Evolutionary conservation across 2,797 vertebrate species (phyloP).

Genomic region (Hephaestus fuliginosus): DNA sequence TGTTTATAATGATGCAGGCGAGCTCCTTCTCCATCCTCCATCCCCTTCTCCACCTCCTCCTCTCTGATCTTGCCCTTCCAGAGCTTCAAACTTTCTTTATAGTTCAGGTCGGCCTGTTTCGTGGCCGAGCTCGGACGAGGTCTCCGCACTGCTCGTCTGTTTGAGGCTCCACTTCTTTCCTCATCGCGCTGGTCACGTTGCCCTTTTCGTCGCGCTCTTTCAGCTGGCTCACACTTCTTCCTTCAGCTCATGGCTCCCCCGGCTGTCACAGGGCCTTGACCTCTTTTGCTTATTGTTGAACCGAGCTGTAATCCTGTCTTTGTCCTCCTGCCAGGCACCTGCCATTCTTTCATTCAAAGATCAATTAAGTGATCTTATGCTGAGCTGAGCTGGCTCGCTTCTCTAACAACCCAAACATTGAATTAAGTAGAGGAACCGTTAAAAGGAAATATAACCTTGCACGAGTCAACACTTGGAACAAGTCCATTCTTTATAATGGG

Average conservation of each 20-base stretch:
- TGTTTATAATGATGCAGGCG: neutral
- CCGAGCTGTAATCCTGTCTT: conserved; percentile 8
- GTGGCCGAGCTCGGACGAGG: conserved; percentile 9
- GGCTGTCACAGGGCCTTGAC: conserved; percentile 9
- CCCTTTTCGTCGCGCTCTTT: conserved; percentile 23
- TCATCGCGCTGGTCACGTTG: neutral
- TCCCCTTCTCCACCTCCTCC: neutral
- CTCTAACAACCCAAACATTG: neutral
- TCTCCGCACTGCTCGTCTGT: conserved; percentile 8
- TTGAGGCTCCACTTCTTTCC: neutral
- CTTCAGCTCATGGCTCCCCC: conserved; percentile 5
- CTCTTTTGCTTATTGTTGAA: neutral
- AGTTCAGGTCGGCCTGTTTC: conserved; percentile 17
- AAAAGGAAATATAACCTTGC: neutral
- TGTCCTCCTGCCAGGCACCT: neutral
- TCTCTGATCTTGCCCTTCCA: conserved; percentile 6
- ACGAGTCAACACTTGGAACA: neutral
- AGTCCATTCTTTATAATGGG: neutral
- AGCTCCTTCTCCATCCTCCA: neutral
- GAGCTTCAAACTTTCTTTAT: conserved; percentile 3
- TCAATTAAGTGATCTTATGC: neutral
- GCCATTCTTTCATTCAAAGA: conserved; percentile 4
- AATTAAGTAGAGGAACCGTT: neutral
- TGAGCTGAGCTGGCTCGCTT: neutral
- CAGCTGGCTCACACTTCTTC: neutral